Percentiles rank a stretch among this genome's conserved stretches.
phyloP scores from a whole-genome alignment of 2,888 invertebrate genomes.

The Hypomecis punctinalis region DNA sequence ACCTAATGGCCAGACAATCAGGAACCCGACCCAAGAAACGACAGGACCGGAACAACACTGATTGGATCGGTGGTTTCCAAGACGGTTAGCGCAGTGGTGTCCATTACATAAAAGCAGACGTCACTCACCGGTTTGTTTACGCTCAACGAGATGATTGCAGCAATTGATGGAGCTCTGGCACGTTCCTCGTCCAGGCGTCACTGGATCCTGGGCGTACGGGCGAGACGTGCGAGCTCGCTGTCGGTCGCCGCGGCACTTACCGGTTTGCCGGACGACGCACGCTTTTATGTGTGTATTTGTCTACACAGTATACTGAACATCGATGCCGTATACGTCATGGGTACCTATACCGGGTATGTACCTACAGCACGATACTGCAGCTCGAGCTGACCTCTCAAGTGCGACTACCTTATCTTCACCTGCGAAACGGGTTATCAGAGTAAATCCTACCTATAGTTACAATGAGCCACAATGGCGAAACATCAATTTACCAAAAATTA shows the following conservation, averaged over 20 bases:
- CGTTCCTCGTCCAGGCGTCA: conserved; percentile 65
- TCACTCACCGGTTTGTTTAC: conserved; percentile 82
- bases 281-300: conserved; percentile 51
- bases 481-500: too few relatives aligned
- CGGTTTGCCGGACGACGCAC: conserved; percentile 54
- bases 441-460: too few relatives aligned
- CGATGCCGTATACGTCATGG: conserved; percentile 10
- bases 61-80: conserved; percentile 35
- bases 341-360: conserved; percentile 13
- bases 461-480: too few relatives aligned
- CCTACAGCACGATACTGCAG: conserved; percentile 8
- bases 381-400: conserved; percentile 6
- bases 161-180: conserved; percentile 76
- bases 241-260: conserved; percentile 70
- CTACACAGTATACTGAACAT: conserved; percentile 13
- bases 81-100: conserved; percentile 31
- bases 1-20: conserved; percentile 28
- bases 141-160: conserved; percentile 82
- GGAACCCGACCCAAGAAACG: conserved; percentile 19
- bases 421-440: neutral
- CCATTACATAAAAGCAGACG: conserved; percentile 66
- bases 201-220: conserved; percentile 40
- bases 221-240: conserved; percentile 62
- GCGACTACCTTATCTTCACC: neutral
- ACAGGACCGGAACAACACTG: conserved; percentile 39